A percentile compares a stretch with the other conserved stretches of the same genome.
phyloP scores from a whole-genome alignment of 2,113 vertebrate species.

The Lethenteron camtschaticum region DNA sequence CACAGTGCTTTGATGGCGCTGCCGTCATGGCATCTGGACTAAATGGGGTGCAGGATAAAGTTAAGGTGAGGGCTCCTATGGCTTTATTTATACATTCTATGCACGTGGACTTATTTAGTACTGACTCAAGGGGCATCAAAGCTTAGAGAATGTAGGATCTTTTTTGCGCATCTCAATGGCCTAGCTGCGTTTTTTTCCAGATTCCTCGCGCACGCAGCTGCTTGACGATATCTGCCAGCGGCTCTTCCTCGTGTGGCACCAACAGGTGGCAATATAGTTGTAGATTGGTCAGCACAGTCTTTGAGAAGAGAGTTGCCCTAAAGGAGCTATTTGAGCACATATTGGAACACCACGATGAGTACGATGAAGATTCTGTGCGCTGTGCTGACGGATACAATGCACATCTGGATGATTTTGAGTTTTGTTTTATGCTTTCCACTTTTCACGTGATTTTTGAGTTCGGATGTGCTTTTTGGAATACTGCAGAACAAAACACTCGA shows the following conservation, averaged over 20 bases:
- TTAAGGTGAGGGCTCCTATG: constrained; percentile 8
- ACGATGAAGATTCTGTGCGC: too few species aligned
- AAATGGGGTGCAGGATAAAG: constrained; percentile 10
- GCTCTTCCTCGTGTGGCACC: constrained; percentile 5
- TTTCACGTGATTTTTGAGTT: constrained; percentile 9
- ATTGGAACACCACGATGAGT: too few species aligned
- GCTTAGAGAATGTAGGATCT: constrained; percentile 6
- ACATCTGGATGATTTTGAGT: constrained; percentile 10
- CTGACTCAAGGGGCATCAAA: background rate
- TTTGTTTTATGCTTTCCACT: constrained; percentile 11
- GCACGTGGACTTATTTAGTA: constrained; percentile 10
- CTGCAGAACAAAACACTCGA: constrained; percentile 9
- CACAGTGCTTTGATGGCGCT: constrained; percentile 8
- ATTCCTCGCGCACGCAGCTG: constrained; percentile 6
- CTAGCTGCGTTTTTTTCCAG: constrained; percentile 8
- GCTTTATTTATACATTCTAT: constrained; percentile 9
- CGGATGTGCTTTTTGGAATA: constrained; percentile 10
- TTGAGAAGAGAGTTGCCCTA: constrained; percentile 6
- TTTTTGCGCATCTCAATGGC: constrained; percentile 7
- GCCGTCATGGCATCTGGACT: constrained; percentile 9
- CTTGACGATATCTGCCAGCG: constrained; percentile 11
- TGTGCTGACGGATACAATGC: background rate
- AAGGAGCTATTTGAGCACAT: constrained; percentile 1
- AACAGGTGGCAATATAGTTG: constrained; percentile 8
- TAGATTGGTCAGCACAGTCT: constrained; percentile 3